Conservation (phyloP, 2,113 vertebrate genomes). For the Cynocephalus volans region DNA sequence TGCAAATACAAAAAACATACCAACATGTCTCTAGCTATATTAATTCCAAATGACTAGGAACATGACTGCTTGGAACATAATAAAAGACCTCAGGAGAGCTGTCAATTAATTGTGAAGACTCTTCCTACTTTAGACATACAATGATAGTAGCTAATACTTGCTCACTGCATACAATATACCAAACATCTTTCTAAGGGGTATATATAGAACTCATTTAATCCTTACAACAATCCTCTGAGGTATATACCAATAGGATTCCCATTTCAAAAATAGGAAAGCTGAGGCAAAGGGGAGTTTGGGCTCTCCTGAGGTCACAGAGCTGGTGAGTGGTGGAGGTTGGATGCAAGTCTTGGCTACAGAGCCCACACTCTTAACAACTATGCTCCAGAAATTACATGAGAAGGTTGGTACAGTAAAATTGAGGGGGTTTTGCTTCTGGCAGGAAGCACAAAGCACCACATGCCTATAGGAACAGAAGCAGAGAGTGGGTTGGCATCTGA, state of each 20-base stretch:
- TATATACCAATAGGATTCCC: neutral
- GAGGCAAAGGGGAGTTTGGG: neutral
- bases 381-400: neutral
- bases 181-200: neutral
- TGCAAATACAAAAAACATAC: constrained; percentile 16
- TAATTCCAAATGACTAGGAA: neutral
- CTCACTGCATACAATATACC: neutral
- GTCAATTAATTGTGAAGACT: neutral
- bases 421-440: neutral
- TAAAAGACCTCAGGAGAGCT: neutral
- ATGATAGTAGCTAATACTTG: neutral
- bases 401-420: neutral
- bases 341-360: neutral
- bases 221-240: neutral
- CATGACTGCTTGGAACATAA: neutral
- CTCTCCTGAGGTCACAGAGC: neutral
- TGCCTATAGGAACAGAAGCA: neutral
- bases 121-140: neutral
- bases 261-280: neutral
- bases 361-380: accelerated
- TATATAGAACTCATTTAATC: neutral
- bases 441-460: neutral
- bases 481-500: neutral
- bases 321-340: neutral
- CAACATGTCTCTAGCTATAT: neutral